Percentiles rank a stretch among this genome's conserved stretches.
Conservation (phyloP, 92 coral and sea anemone genomes). For the Epizoanthus stellaris region DNA sequence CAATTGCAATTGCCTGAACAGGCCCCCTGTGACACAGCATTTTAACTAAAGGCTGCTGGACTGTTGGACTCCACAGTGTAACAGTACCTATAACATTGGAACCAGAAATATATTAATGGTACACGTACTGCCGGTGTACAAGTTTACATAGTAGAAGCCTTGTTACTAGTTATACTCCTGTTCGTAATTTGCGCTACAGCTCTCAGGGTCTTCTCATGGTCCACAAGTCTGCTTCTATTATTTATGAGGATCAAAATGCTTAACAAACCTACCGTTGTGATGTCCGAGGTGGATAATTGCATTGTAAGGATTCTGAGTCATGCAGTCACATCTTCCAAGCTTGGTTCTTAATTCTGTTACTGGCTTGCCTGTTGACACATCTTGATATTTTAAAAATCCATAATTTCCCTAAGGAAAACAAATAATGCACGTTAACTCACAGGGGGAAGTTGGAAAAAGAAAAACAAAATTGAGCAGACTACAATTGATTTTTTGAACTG, state of each 20-base stretch:
- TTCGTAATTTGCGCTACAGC: no score
- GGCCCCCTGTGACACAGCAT: conserved; percentile 98
- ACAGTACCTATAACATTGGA: conserved; percentile 76
- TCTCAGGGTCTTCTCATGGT: no score
- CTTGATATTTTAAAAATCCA: conserved; percentile 88
- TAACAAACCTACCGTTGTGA: conserved; percentile 67
- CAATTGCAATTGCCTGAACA: conserved; percentile 89
- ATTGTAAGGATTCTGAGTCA: conserved; percentile 90
- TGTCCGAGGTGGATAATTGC: conserved; percentile 95
- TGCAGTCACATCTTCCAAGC: conserved; percentile 92
- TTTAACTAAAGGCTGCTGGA: conserved; percentile 80
- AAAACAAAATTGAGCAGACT: no score
- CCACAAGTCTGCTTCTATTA: no score
- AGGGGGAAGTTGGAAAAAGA: no score
- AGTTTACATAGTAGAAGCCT: no score
- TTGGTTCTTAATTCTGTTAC: conserved; percentile 71
- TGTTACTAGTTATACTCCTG: no score
- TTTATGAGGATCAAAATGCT: no score
- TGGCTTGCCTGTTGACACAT: conserved; percentile 88
- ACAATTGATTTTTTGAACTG: no score
- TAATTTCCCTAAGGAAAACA: conserved; percentile 67
- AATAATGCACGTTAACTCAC: background rate
- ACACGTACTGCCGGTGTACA: background rate
- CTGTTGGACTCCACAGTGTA: conserved; percentile 90
- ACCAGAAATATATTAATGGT: no score